Evolutionary conservation across 2,888 invertebrate genomes (phyloP).

Genomic region (Spialia ferax): DNA sequence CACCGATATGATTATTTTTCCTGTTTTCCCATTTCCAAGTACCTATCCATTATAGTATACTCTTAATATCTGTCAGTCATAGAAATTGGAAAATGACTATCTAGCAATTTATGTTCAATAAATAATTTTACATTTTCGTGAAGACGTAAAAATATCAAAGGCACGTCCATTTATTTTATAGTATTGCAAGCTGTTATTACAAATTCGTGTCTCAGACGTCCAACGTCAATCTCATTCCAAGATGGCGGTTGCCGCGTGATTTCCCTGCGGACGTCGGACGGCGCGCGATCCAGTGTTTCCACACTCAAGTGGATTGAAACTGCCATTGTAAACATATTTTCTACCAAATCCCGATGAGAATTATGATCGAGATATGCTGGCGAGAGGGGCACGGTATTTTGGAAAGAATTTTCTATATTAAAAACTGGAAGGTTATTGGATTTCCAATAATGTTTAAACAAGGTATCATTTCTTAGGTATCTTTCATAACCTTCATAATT

Average conservation of each 20-base stretch:
- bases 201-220: constrained; percentile 16
- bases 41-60: too few species aligned
- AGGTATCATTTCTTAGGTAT: too few species aligned
- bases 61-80: too few species aligned
- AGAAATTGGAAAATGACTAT: too few species aligned
- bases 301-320: constrained; percentile 63
- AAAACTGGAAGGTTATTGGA: too few species aligned
- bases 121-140: not conserved
- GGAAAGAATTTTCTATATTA: too few species aligned
- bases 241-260: constrained; percentile 54
- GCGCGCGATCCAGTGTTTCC: constrained; percentile 55
- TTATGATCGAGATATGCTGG: constrained; percentile 7
- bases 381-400: not conserved
- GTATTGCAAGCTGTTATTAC: constrained; percentile 22
- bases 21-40: too few species aligned
- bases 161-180: constrained; percentile 4
- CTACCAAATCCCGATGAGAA: constrained; percentile 9
- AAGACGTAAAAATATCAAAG: not conserved
- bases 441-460: too few species aligned
- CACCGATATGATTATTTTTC: too few species aligned
- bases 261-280: constrained; percentile 62
- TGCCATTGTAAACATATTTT: constrained; percentile 33
- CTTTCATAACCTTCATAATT: too few species aligned
- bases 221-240: constrained; percentile 44
- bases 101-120: too few species aligned